These are phyloP conservation scores for Phalacrocorax brasilianus DNA, from an alignment of 2,113 vertebrate genomes.

Conservation along the genomic window DNA sequence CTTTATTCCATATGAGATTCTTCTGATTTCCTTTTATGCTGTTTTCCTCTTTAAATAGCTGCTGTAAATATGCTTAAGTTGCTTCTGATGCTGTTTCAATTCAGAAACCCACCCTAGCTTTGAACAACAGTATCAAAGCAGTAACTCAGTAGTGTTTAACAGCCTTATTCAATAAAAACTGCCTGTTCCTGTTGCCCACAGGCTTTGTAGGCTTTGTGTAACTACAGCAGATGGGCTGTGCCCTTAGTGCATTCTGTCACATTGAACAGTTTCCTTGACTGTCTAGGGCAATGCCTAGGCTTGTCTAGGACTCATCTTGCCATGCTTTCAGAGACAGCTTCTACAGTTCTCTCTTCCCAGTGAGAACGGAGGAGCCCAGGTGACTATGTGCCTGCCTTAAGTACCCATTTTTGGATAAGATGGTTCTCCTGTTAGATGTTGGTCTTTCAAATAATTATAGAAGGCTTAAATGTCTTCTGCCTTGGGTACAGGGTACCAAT, in stretches of 20 bases:
- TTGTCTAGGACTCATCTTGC: not conserved
- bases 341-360: not conserved
- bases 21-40: not conserved
- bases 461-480: not conserved
- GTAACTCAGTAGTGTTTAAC: not conserved
- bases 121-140: not conserved
- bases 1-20: not conserved
- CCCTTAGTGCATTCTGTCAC: not conserved
- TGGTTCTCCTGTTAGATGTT: not conserved
- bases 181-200: not conserved
- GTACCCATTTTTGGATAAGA: not conserved
- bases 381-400: not conserved
- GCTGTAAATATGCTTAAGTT: not conserved
- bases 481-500: not conserved
- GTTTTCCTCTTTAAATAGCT: not conserved
- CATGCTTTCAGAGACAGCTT: not conserved
- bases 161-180: not conserved
- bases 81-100: not conserved
- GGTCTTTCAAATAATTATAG: not conserved
- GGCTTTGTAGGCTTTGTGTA: not conserved
- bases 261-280: not conserved
- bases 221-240: not conserved
- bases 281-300: not conserved
- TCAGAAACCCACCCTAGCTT: not conserved
- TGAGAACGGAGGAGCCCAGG: not conserved